Percentiles rank a stretch among this genome's conserved stretches.
Evolutionary conservation across 2,797 vertebrate genomes (phyloP).

Genomic region (Lacerta bilineata): DNA sequence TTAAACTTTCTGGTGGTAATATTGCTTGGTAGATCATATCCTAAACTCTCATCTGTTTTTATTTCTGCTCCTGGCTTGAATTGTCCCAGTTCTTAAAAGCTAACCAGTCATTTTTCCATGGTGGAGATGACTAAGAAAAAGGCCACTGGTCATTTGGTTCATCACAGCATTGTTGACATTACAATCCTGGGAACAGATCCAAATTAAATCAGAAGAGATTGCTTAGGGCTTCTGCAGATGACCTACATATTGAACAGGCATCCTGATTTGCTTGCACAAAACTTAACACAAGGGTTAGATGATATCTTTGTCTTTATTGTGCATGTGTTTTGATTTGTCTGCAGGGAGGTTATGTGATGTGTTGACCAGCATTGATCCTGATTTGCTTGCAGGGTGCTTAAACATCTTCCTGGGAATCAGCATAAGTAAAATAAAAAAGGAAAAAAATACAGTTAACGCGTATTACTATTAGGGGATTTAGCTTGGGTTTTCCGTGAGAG

Average conservation of each 20-base stretch:
- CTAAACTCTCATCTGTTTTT: conserved; percentile 52
- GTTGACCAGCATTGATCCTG: no score
- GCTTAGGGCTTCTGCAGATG: conserved; percentile 33
- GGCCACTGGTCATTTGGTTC: conserved; percentile 59
- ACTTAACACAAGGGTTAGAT: no score
- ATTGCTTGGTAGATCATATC: conserved; percentile 51
- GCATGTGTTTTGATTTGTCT: no score
- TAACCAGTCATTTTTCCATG: conserved; percentile 59
- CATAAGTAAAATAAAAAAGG: no score
- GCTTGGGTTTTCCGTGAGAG: no score
- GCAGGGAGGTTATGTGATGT: no score
- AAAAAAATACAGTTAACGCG: no score
- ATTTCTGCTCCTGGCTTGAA: conserved; percentile 62
- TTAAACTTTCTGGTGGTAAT: conserved; percentile 58
- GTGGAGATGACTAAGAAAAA: conserved; percentile 59
- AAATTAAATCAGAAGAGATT: conserved; percentile 62
- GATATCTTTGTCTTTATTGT: no score
- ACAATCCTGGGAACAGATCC: conserved; percentile 63
- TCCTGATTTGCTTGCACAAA: no score
- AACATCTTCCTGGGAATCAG: background rate
- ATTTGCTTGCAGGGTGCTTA: no score
- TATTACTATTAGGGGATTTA: no score
- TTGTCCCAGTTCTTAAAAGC: conserved; percentile 64
- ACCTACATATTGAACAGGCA: background rate
- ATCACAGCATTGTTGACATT: conserved; percentile 65